Evolutionary conservation across 2,888 invertebrate genomes (phyloP).

Genomic region (Lobophora halterata): DNA sequence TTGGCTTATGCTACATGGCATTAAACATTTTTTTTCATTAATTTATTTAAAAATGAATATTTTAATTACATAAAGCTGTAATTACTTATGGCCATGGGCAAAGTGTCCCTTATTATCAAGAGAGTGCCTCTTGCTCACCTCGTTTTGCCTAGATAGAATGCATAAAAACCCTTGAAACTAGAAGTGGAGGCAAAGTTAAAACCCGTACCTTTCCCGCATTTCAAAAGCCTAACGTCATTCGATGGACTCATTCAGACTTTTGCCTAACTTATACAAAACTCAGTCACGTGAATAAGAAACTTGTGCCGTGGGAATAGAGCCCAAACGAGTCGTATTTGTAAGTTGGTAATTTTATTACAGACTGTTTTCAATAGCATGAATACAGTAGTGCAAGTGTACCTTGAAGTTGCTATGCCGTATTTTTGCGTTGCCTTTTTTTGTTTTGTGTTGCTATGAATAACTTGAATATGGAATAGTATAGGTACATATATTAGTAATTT

Average conservation of each 20-base stretch:
- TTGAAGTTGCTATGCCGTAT: too few relatives aligned
- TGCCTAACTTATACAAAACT: conserved; percentile 17
- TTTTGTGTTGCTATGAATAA: conserved; percentile 6
- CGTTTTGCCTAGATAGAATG: too few relatives aligned
- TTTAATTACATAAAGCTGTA: too few relatives aligned
- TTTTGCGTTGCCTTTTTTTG: too few relatives aligned
- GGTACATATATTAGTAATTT: background rate
- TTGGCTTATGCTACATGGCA: too few relatives aligned
- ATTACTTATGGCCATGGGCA: too few relatives aligned
- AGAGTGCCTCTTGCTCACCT: too few relatives aligned
- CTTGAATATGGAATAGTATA: conserved; percentile 10
- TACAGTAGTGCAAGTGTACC: conserved; percentile 15
- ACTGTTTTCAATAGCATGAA: conserved; percentile 19
- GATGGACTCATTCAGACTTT: conserved; percentile 22
- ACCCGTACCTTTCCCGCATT: conserved; percentile 1
- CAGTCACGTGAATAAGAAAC: conserved; percentile 17
- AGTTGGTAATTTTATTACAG: conserved; percentile 20
- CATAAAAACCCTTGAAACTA: too few relatives aligned
- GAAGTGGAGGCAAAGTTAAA: background rate
- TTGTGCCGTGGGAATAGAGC: conserved; percentile 13
- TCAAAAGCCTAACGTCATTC: conserved; percentile 24
- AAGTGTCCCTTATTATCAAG: too few relatives aligned
- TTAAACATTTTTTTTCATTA: too few relatives aligned
- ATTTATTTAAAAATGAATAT: too few relatives aligned
- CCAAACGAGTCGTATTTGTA: conserved; percentile 7